Percentiles rank a stretch among this genome's conserved stretches.
Evolutionary conservation across 2,113 vertebrate species (phyloP).

Genomic region (Arvicanthis niloticus): DNA sequence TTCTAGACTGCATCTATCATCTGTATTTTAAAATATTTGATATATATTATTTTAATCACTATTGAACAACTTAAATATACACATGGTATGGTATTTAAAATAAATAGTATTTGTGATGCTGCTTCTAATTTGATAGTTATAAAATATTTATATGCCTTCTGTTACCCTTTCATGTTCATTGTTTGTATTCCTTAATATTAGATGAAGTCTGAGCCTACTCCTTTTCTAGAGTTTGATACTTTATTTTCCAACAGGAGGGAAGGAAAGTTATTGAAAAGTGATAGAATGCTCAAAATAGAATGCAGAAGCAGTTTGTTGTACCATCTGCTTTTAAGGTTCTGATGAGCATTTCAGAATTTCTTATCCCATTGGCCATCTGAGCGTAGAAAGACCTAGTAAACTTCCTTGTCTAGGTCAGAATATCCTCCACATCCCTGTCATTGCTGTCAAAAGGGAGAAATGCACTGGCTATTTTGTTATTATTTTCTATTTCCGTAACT

Average conservation of each 20-base stretch:
- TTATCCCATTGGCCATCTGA: neutral
- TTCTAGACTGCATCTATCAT: neutral
- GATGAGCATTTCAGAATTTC: neutral
- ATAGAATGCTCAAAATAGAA: neutral
- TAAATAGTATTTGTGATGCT: neutral
- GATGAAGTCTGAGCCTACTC: neutral
- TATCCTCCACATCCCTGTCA: neutral
- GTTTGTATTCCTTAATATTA: neutral
- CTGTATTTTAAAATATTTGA: neutral
- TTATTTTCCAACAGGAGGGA: conserved; percentile 12
- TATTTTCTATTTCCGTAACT: no score
- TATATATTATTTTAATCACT: conserved; percentile 19
- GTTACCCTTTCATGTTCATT: neutral
- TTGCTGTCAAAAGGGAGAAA: neutral
- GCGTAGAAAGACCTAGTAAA: neutral
- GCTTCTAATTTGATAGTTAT: neutral
- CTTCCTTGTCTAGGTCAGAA: neutral
- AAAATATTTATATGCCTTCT: neutral
- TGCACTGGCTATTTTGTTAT: neutral
- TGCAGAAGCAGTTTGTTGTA: neutral
- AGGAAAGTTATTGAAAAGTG: neutral
- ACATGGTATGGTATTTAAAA: neutral
- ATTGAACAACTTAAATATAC: neutral
- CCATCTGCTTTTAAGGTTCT: neutral
- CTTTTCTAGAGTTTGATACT: neutral